Evolutionary conservation across 2,888 invertebrate genomes (phyloP).

Genomic region (Thereva unica): DNA sequence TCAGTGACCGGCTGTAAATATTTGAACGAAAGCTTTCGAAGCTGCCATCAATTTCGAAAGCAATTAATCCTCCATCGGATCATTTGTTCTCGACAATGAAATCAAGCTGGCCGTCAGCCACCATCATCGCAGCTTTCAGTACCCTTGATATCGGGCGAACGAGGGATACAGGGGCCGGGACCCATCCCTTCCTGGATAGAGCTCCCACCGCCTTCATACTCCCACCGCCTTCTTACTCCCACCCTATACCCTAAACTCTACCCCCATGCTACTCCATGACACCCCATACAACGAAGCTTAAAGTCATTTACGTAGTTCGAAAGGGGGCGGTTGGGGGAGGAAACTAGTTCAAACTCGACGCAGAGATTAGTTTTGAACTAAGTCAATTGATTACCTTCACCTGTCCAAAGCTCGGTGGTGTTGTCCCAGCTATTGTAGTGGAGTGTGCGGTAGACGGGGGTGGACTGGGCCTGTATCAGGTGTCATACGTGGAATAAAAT

Average conservation of each 20-base stretch:
- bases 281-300: too few species aligned
- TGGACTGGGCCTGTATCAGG: background rate
- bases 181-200: background rate
- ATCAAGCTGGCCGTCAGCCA: slow-evolving; percentile 14
- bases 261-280: too few species aligned
- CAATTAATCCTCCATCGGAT: slow-evolving; percentile 28
- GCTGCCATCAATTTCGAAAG: slow-evolving; percentile 11
- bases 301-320: too few species aligned
- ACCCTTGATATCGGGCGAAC: background rate
- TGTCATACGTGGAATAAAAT: slow-evolving; percentile 29
- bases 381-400: slow-evolving; percentile 15
- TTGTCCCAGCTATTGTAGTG: background rate
- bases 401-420: background rate
- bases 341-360: too few species aligned
- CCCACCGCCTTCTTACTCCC: too few species aligned
- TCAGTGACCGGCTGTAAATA: slow-evolving; percentile 5
- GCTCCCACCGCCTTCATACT: background rate
- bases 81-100: slow-evolving; percentile 28
- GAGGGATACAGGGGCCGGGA: background rate
- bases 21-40: slow-evolving; percentile 8
- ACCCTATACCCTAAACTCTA: too few species aligned
- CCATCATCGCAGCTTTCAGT: slow-evolving; percentile 30
- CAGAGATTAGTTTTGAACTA: background rate
- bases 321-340: too few species aligned
- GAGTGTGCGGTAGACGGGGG: background rate